phyloP scores from a whole-genome alignment of 1,140 invertebrate genomes.

The Neodiprion virginianus region DNA sequence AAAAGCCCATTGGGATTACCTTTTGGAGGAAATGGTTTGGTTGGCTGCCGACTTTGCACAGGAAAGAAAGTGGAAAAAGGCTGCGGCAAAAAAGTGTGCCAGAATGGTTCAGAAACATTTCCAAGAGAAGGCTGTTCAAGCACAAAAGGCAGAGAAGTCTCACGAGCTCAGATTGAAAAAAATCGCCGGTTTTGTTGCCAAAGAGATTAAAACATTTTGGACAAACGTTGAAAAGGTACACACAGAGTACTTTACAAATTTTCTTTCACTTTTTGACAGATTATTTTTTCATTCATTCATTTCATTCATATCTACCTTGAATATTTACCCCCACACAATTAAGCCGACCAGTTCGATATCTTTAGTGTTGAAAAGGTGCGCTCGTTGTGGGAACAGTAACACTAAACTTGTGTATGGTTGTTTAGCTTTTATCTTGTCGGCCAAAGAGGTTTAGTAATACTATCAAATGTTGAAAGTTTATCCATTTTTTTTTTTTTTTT shows the following conservation, averaged over 20 bases:
- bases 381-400: constrained; percentile 61
- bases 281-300: not conserved
- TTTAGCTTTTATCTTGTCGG: constrained; percentile 23
- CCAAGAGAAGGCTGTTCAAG: constrained; percentile 90
- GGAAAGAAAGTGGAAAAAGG: constrained; percentile 97
- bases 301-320: constrained; percentile 2
- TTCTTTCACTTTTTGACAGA: no score
- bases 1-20: constrained; percentile 99
- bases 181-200: constrained; percentile 89
- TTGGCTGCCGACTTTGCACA: constrained; percentile 96
- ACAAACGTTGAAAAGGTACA: constrained; percentile 90
- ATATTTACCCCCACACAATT: constrained; percentile 55
- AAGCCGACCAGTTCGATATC: constrained; percentile 57
- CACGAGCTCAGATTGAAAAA: constrained; percentile 86
- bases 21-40: constrained; percentile 99
- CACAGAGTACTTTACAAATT: not conserved
- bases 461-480: not conserved
- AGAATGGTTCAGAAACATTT: constrained; percentile 96
- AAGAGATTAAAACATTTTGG: constrained; percentile 96
- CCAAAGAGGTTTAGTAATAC: constrained; percentile 42
- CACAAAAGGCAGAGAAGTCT: constrained; percentile 89
- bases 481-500: constrained; percentile 5
- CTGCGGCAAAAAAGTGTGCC: constrained; percentile 90
- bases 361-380: constrained; percentile 53
- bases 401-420: constrained; percentile 36